Percentiles rank a stretch among this genome's conserved stretches.
These are phyloP conservation scores for Gracilinanus agilis DNA, from an alignment of 2,113 vertebrate genomes.

Conservation along the genomic window DNA sequence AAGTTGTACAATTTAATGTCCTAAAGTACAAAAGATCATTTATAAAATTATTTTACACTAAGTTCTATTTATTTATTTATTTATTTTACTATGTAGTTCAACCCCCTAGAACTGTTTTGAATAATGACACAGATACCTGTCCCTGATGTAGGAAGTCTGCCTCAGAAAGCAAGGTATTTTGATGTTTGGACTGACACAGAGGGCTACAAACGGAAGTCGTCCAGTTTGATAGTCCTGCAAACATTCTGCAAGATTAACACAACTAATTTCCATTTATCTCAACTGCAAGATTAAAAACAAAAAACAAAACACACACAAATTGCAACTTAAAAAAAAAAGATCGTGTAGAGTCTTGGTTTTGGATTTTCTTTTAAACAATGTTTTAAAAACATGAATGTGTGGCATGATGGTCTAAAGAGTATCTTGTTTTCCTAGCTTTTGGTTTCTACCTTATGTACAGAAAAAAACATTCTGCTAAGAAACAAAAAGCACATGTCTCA, in stretches of 20 bases:
- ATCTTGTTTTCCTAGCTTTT: slow-evolving; percentile 86
- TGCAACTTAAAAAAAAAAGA: slow-evolving; percentile 70
- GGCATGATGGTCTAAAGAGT: slow-evolving; percentile 87
- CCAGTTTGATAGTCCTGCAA: slow-evolving; percentile 83
- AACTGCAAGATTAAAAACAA: slow-evolving; percentile 80
- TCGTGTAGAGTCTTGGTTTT: slow-evolving; percentile 82
- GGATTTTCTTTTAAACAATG: slow-evolving; percentile 80
- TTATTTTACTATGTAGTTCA: slow-evolving; percentile 93
- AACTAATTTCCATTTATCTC: slow-evolving; percentile 82
- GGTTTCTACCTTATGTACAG: slow-evolving; percentile 89
- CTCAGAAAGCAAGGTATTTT: slow-evolving; percentile 83
- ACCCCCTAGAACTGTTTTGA: slow-evolving; percentile 95
- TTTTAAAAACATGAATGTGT: slow-evolving; percentile 86
- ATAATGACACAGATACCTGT: slow-evolving; percentile 96
- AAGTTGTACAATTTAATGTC: slow-evolving; percentile 99
- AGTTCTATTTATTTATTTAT: slow-evolving; percentile 89
- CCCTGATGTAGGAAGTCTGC: slow-evolving; percentile 92
- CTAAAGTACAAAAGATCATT: slow-evolving; percentile 99
- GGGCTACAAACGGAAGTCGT: slow-evolving; percentile 83
- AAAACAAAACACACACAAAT: slow-evolving; percentile 72
- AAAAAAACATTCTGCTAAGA: slow-evolving; percentile 85
- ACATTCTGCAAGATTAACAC: slow-evolving; percentile 82
- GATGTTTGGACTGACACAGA: slow-evolving; percentile 84
- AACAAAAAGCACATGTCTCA: slow-evolving; percentile 87
- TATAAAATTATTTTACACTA: slow-evolving; percentile 99